A percentile compares a stretch with the other conserved stretches of the same genome.
These are phyloP conservation scores for Cisticola juncidis DNA, from an alignment of 2,113 vertebrate genomes.

Conservation along the genomic window DNA sequence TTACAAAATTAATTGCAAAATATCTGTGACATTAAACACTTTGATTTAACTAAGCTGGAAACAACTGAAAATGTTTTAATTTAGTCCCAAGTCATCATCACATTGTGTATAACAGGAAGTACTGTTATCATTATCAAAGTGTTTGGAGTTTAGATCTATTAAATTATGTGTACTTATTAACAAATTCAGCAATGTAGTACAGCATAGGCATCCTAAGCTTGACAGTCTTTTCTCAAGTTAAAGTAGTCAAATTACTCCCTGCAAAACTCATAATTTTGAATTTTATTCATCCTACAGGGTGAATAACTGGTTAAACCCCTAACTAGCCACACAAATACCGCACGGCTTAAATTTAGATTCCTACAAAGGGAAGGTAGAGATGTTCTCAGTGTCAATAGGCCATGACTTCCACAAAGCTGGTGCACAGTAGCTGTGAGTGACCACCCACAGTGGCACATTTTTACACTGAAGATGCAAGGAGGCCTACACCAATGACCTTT, in stretches of 20 bases:
- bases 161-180: background rate
- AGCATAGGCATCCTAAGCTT: background rate
- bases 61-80: background rate
- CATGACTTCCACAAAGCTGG: constrained; percentile 23
- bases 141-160: background rate
- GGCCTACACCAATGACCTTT: constrained; percentile 43
- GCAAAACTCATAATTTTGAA: background rate
- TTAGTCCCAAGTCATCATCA: background rate
- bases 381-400: constrained; percentile 48
- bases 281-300: background rate
- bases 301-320: constrained; percentile 34
- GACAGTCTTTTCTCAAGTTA: background rate
- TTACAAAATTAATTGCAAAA: background rate
- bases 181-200: background rate
- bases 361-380: constrained; percentile 41
- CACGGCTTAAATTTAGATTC: constrained; percentile 18
- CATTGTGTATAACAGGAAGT: background rate
- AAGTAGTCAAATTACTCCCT: background rate
- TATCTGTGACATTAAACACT: background rate
- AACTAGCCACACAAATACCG: background rate
- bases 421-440: constrained; percentile 11
- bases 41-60: background rate
- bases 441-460: constrained; percentile 64
- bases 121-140: background rate
- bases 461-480: constrained; percentile 43